These are phyloP conservation scores for Palythoa grandis DNA, from an alignment of 92 coral and sea anemone genomes.

Conservation along the genomic window DNA sequence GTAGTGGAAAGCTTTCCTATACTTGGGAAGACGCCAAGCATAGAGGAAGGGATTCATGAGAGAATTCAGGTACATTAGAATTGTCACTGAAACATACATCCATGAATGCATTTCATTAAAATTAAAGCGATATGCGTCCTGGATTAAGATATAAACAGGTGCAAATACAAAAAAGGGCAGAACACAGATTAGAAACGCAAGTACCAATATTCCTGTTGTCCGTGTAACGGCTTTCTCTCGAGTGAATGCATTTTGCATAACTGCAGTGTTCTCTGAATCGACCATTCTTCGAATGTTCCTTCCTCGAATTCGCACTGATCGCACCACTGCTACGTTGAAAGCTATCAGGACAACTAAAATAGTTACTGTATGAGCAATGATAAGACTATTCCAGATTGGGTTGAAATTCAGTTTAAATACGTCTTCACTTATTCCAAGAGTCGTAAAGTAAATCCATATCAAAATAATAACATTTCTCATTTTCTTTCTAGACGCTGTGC, in stretches of 20 bases:
- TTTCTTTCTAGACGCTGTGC: not conserved
- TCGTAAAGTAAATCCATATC: not conserved
- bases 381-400: not conserved
- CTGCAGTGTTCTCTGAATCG: not conserved
- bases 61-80: not conserved
- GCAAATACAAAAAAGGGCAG: not conserved
- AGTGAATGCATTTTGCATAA: not conserved
- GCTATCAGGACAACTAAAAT: not conserved
- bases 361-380: not conserved
- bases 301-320: conserved; percentile 6
- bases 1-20: conserved; percentile 12
- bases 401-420: not conserved
- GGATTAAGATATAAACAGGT: too few species aligned
- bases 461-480: not conserved
- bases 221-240: conserved; percentile 24
- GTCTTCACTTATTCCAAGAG: not conserved
- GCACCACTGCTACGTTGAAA: not conserved
- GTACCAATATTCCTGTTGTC: not conserved
- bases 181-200: not conserved
- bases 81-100: not conserved
- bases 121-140: not conserved
- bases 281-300: not conserved
- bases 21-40: conserved; percentile 18
- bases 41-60: conserved; percentile 14
- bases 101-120: not conserved